Base-by-base conservation (phyloP, 2,113 vertebrate genomes). In the Hemichromis elongatus region DNA sequence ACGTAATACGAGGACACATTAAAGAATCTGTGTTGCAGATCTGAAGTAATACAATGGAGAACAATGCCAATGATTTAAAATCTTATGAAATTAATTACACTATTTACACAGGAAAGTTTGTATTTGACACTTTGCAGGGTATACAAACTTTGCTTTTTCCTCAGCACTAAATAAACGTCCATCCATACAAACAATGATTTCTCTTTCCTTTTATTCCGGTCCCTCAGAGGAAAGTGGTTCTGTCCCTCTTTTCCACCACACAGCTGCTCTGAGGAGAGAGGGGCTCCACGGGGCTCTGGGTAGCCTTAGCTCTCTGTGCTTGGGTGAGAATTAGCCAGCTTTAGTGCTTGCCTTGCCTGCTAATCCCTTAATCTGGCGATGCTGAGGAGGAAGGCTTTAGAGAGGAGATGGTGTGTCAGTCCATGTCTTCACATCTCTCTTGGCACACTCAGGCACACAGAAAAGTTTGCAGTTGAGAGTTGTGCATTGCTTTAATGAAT, bases 291-390 rank as follows among this genome's bases (percentile, higher is more conserved):
- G 86, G 90, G 93, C 93, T 94, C 95, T 87, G 88, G 84, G 84
- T 89, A 87, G 90, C 88, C 87, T 93, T 84, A 90, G 87, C 92
- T 91, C 87, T 77, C 82, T 93, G 92, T 90, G 93, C 93, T 91
- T 91, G 93, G 92, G 94, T 93, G 92, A 93, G 95, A 94, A 94
- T 95, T 95, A 94, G 91, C 92, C 91, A 86, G 92, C 92, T 94
- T 95, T 94, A 92, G 86, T 26, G 81, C 94, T 90, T 81, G 92
- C 89, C 92, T 92, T 55, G 85, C 89, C 88, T 92, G 86, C 84
- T 94, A 94, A 95, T 94, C 95, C 86, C 90, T 94, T 93, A 94
- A 95, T 95, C 94, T 93, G 91, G 89, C 30, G 45, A 47, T 78
- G 83, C 83, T 90, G 86, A 92, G 86, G 92, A 95, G 88, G 77